These are phyloP conservation scores for Agonum fuliginosum DNA, from an alignment of 2,888 invertebrate genomes.

Conservation along the genomic window DNA sequence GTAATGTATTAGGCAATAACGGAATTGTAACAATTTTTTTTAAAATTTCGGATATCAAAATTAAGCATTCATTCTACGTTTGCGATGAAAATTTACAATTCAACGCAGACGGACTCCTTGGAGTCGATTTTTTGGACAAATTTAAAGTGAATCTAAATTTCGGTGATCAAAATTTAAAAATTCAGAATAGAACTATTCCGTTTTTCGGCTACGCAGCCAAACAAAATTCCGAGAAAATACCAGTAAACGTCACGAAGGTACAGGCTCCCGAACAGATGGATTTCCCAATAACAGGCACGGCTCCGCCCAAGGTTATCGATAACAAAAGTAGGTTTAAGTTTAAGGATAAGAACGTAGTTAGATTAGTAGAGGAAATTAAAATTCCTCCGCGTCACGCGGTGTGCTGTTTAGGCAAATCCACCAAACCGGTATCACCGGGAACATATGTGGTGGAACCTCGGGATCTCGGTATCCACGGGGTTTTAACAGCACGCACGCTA, in stretches of 20 bases:
- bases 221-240: no score
- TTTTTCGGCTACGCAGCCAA: no score
- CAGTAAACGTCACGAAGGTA: no score
- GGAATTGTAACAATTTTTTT: neutral
- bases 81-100: conserved; percentile 14
- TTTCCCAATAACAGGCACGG: no score
- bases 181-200: neutral
- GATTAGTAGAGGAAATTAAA: neutral
- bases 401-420: neutral
- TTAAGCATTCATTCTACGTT: conserved; percentile 9
- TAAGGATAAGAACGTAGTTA: no score
- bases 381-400: neutral
- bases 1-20: neutral
- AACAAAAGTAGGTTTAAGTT: neutral
- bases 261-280: no score
- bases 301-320: neutral
- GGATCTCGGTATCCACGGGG: neutral
- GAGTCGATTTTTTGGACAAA: conserved; percentile 42
- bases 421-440: neutral
- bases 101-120: conserved; percentile 21
- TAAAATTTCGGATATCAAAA: neutral
- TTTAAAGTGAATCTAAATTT: neutral
- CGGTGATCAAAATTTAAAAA: no score
- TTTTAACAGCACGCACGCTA: neutral
- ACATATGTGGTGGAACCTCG: conserved; percentile 9